Conservation (phyloP, 2,888 invertebrate species). For the Apodemia mormo region DNA sequence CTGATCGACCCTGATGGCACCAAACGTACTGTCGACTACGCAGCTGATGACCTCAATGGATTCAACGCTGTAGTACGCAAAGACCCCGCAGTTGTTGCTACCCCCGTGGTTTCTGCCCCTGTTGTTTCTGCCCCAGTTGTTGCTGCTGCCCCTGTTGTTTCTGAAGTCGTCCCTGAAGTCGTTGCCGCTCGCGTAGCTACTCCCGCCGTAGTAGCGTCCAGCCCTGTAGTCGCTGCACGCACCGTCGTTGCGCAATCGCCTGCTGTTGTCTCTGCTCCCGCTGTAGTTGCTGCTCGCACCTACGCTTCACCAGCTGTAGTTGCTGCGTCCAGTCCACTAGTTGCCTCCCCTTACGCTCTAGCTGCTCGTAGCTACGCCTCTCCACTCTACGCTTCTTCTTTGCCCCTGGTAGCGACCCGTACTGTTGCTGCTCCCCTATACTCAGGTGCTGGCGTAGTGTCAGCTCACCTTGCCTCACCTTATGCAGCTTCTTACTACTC, state of each 20-base stretch:
- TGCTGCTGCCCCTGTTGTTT: conserved; percentile 38
- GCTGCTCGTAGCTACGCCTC: conserved; percentile 30
- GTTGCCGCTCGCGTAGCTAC: conserved; percentile 39
- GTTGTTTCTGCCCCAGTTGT: conserved; percentile 40
- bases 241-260: conserved; percentile 36
- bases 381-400: background rate
- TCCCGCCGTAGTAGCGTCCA: conserved; percentile 42
- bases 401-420: conserved; percentile 30
- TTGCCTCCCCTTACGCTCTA: conserved; percentile 32
- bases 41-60: conserved; percentile 79
- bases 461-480: background rate
- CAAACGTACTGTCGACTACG: conserved; percentile 80
- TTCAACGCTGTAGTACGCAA: conserved; percentile 82
- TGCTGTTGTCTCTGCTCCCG: conserved; percentile 32
- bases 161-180: conserved; percentile 31
- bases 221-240: conserved; percentile 38
- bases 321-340: conserved; percentile 15
- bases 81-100: conserved; percentile 61
- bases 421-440: conserved; percentile 15
- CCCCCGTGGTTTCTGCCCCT: conserved; percentile 53
- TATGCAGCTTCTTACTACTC: conserved; percentile 18
- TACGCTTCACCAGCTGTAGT: conserved; percentile 29
- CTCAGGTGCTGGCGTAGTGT: conserved; percentile 1
- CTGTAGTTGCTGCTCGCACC: conserved; percentile 15
- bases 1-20: conserved; percentile 80